Evolutionary conservation across 2,888 invertebrate genomes (phyloP).

Genomic region (Belgica antarctica): DNA sequence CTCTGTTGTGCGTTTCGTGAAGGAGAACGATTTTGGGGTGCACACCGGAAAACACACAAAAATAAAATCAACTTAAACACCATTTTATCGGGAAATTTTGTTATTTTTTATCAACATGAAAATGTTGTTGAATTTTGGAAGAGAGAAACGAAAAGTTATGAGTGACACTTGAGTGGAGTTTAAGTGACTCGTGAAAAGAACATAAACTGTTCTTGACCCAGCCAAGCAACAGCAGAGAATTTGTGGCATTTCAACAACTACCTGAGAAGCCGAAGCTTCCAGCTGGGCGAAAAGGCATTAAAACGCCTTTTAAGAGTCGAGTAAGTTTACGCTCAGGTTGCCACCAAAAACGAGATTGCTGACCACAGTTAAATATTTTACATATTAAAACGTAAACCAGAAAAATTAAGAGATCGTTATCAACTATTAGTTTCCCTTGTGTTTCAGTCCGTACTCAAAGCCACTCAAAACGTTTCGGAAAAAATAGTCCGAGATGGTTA

Average conservation of each 20-base stretch:
- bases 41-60: constrained; percentile 27
- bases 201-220: neutral
- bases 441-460: constrained; percentile 11
- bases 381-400: constrained; percentile 43
- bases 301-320: constrained; percentile 30
- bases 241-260: too few relatives aligned
- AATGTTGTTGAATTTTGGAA: neutral
- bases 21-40: neutral
- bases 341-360: constrained; percentile 23
- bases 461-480: constrained; percentile 35
- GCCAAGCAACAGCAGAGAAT: neutral
- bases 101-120: neutral
- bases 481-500: constrained; percentile 36
- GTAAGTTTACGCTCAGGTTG: constrained; percentile 34
- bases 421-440: constrained; percentile 42
- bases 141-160: constrained; percentile 8
- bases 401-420: constrained; percentile 43
- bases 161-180: constrained; percentile 17
- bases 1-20: neutral
- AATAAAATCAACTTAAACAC: constrained; percentile 31
- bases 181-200: constrained; percentile 30
- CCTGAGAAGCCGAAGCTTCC: neutral
- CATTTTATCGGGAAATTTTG: neutral
- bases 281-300: constrained; percentile 20
- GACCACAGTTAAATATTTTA: constrained; percentile 29